Percentiles rank a stretch among this genome's conserved stretches.
Evolutionary conservation across 2,797 vertebrate species (phyloP).

Genomic region (Characodon lateralis): DNA sequence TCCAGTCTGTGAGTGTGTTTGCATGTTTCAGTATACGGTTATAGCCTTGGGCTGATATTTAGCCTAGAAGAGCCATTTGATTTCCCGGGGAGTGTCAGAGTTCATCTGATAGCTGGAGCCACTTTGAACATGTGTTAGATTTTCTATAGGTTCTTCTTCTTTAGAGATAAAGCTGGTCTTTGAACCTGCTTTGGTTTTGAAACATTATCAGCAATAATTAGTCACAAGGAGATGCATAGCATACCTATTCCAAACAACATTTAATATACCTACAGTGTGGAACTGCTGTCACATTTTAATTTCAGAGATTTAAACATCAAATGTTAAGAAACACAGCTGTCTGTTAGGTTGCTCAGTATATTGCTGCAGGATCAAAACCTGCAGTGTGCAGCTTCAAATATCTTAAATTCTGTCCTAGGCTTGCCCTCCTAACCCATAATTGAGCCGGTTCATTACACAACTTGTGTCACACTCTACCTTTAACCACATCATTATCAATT

Average conservation of each 20-base stretch:
- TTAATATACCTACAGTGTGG: not conserved
- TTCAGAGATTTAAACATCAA: conserved; percentile 49
- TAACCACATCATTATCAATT: not conserved
- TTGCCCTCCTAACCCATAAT: conserved; percentile 3
- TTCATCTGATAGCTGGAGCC: conserved; percentile 58
- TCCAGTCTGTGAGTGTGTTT: conserved; percentile 26
- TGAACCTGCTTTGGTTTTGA: not conserved
- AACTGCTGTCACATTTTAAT: conserved; percentile 42
- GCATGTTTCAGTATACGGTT: conserved; percentile 33
- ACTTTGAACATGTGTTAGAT: conserved; percentile 37
- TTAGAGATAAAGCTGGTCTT: not conserved
- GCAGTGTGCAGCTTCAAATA: not conserved
- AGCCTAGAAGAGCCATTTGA: conserved; percentile 43
- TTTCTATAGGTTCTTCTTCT: conserved; percentile 3
- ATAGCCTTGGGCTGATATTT: conserved; percentile 62
- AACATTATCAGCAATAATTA: not conserved
- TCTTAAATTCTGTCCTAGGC: not conserved
- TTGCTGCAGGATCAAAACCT: conserved; percentile 33
- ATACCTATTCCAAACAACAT: conserved; percentile 4
- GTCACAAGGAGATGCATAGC: not conserved
- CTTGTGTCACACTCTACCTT: conserved; percentile 14
- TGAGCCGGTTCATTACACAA: conserved; percentile 1
- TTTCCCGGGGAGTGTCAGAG: conserved; percentile 47
- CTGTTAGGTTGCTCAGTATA: conserved; percentile 5
- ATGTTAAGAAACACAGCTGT: conserved; percentile 37